Evolutionary conservation across 2,797 vertebrate species (phyloP).

Genomic region (Pyrrhura leucotis): DNA sequence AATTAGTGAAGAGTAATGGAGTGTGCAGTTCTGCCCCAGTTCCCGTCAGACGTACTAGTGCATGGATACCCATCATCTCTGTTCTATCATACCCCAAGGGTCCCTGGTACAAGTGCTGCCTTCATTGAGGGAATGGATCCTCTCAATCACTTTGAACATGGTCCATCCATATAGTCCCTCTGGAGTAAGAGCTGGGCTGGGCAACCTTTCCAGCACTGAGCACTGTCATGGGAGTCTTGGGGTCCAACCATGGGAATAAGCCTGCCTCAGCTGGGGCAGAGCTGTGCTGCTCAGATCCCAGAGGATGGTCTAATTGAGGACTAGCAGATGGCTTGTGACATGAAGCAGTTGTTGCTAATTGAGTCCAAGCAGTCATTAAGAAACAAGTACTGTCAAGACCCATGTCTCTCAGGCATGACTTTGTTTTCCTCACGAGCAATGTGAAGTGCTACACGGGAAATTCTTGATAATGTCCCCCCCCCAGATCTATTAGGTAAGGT

Average conservation of each 20-base stretch:
- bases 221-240: rapidly evolving
- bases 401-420: not conserved
- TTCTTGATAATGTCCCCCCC: not conserved
- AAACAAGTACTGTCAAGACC: not conserved
- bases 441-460: not conserved
- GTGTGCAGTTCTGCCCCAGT: not conserved
- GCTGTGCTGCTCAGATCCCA: not conserved
- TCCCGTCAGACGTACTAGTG: rapidly evolving
- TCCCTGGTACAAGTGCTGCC: not conserved
- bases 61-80: not conserved
- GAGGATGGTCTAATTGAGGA: not conserved
- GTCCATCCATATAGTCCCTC: not conserved
- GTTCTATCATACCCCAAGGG: not conserved
- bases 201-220: rapidly evolving
- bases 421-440: not conserved
- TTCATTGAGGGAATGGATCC: not conserved
- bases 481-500: not conserved
- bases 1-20: not conserved
- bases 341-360: not conserved
- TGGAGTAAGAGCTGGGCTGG: not conserved
- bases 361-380: not conserved
- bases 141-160: not conserved
- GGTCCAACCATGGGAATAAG: not conserved
- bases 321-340: not conserved
- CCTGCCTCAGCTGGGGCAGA: not conserved